These are phyloP conservation scores for human (Homo sapiens) DNA, from an alignment of 2,113 vertebrate genomes.

Conservation along the genomic window DNA sequence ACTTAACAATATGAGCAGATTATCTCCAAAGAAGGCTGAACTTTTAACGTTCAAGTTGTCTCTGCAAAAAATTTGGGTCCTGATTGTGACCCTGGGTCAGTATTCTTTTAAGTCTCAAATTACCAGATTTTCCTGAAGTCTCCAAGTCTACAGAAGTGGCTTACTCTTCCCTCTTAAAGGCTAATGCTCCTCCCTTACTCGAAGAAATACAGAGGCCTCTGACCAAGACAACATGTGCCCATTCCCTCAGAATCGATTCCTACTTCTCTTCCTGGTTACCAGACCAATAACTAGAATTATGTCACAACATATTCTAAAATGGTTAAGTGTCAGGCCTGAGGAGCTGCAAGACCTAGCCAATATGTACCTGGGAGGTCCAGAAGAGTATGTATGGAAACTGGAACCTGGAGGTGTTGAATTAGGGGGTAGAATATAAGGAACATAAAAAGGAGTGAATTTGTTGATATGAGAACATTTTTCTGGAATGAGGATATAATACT, in stretches of 20 bases:
- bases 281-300: neutral
- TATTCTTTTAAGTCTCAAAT: neutral
- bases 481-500: neutral
- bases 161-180: neutral
- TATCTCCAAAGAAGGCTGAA: neutral
- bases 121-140: neutral
- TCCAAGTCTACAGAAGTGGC: neutral
- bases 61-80: neutral
- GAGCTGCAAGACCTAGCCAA: neutral
- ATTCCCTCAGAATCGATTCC: neutral
- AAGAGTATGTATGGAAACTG: neutral
- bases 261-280: neutral
- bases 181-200: neutral
- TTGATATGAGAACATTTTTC: neutral
- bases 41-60: constrained; percentile 25
- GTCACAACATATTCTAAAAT: neutral
- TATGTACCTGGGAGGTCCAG: neutral
- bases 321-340: neutral
- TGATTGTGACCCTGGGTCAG: neutral
- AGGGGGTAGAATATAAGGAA: neutral
- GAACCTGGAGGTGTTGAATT: neutral
- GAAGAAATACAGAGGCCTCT: neutral
- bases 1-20: neutral
- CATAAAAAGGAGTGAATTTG: neutral
- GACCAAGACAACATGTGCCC: neutral